These are phyloP conservation scores for Philaethria dido DNA, from an alignment of 2,888 invertebrate genomes.

Conservation along the genomic window DNA sequence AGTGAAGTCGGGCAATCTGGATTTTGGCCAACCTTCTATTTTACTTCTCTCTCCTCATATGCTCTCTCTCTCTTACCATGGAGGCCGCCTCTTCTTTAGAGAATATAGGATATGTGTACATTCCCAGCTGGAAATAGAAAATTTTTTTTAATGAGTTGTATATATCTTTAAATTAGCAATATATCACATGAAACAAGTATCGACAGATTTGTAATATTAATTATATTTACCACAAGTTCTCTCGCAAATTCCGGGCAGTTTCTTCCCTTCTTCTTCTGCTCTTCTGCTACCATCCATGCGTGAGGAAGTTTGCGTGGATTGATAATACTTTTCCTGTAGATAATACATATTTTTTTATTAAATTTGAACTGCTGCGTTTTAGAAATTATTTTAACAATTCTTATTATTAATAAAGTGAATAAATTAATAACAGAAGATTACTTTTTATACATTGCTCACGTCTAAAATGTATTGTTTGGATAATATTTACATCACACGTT, in stretches of 20 bases:
- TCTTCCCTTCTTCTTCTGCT: constrained; percentile 14
- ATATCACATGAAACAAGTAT: no score
- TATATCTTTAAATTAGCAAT: no score
- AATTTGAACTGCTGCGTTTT: no score
- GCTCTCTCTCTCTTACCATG: not conserved
- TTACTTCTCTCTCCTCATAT: not conserved
- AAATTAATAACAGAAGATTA: no score
- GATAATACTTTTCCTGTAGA: constrained; percentile 9
- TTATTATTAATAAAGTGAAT: no score
- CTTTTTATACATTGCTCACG: no score
- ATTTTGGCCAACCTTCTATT: not conserved
- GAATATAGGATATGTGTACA: constrained; percentile 15
- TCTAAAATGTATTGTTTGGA: no score
- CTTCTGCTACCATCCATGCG: constrained; percentile 12
- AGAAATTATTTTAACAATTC: no score
- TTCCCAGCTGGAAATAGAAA: not conserved
- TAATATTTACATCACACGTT: no score
- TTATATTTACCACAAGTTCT: constrained; percentile 13
- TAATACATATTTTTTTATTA: not conserved
- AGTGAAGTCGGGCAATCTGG: not conserved
- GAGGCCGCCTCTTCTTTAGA: constrained; percentile 17
- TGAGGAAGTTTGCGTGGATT: not conserved
- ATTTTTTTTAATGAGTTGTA: no score
- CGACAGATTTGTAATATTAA: not conserved
- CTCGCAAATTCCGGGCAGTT: constrained; percentile 3